These are phyloP conservation scores for Harpagifer antarcticus DNA, from an alignment of 2,797 vertebrate species.

Conservation along the genomic window DNA sequence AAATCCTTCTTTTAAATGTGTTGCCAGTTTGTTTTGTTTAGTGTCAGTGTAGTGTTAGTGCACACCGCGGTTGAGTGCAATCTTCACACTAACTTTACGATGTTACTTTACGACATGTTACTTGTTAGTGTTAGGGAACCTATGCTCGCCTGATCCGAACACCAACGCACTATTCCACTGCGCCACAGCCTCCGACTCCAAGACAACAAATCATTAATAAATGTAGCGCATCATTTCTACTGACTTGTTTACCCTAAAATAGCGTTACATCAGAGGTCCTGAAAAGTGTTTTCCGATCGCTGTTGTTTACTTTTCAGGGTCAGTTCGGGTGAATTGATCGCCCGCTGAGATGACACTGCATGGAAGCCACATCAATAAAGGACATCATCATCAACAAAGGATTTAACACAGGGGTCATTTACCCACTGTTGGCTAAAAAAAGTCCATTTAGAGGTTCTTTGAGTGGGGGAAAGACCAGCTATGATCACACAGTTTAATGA, in stretches of 20 bases:
- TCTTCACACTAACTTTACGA: no score
- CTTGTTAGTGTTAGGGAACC: no score
- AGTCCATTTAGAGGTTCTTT: slow-evolving; percentile 41
- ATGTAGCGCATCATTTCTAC: no score
- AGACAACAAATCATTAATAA: no score
- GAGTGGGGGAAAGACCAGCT: slow-evolving; percentile 37
- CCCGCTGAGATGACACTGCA: slow-evolving; percentile 43
- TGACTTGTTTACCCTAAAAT: background rate
- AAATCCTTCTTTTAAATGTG: background rate
- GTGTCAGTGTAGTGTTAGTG: no score
- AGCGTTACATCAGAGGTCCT: slow-evolving; percentile 3
- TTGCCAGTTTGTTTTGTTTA: no score
- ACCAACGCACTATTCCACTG: no score
- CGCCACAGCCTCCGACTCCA: no score
- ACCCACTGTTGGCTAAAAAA: slow-evolving; percentile 58
- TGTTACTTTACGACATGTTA: no score
- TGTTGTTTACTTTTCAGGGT: slow-evolving; percentile 60
- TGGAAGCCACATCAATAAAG: slow-evolving; percentile 58
- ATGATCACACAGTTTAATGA: slow-evolving; percentile 20
- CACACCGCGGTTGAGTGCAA: no score
- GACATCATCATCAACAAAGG: slow-evolving; percentile 61
- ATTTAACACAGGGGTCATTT: slow-evolving; percentile 61
- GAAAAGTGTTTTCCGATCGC: slow-evolving; percentile 24
- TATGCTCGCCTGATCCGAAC: no score
- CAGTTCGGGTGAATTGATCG: slow-evolving; percentile 70